phyloP scores from a whole-genome alignment of 2,888 invertebrate species.

The Neoitamus cyanurus region DNA sequence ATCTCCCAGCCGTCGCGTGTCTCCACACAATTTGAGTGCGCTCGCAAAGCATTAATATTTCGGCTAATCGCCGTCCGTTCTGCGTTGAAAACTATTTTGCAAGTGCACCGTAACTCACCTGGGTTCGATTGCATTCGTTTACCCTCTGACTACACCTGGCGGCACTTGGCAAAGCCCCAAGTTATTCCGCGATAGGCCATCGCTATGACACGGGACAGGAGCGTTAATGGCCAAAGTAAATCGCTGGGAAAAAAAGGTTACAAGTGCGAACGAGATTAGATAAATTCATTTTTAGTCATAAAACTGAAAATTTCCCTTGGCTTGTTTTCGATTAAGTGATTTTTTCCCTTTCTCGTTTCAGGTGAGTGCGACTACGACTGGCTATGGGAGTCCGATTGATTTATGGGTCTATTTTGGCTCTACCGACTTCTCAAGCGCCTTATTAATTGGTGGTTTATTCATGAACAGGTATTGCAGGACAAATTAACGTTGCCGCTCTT shows the following conservation, averaged over 20 bases:
- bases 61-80: not conserved
- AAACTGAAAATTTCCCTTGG: not conserved
- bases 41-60: slow-evolving; percentile 28
- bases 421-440: not conserved
- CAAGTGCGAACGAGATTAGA: slow-evolving; percentile 5
- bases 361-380: not conserved
- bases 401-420: not conserved
- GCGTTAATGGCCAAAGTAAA: not conserved
- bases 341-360: slow-evolving; percentile 14
- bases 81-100: slow-evolving; percentile 11
- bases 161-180: not conserved
- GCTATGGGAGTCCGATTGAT: not conserved
- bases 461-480: not conserved
- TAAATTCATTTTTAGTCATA: not conserved
- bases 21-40: slow-evolving; percentile 7
- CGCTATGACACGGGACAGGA: not conserved
- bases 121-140: not conserved
- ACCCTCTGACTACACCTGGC: not conserved
- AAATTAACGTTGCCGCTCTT: not conserved
- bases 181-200: not conserved
- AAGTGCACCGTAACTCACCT: not conserved
- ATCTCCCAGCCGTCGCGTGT: not conserved
- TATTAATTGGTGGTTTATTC: not conserved
- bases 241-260: not conserved
- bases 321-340: not conserved